These are phyloP conservation scores for Gambusia affinis DNA, from an alignment of 2,113 vertebrate genomes.

Conservation along the genomic window DNA sequence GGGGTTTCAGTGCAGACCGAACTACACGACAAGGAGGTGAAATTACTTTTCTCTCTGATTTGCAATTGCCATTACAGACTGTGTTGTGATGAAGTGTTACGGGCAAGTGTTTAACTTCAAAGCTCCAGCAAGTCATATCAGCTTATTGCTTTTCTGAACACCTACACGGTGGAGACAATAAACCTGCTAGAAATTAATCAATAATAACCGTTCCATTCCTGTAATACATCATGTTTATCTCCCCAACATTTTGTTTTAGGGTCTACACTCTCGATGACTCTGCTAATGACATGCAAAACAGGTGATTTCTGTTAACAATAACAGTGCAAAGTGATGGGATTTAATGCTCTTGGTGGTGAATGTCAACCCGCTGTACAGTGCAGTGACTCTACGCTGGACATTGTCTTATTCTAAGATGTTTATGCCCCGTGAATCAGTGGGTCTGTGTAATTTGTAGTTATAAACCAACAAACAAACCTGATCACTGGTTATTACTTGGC, in stretches of 20 bases:
- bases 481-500: slow-evolving; percentile 35
- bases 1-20: neutral
- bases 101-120: neutral
- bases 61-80: neutral
- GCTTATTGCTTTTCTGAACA: neutral
- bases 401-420: neutral
- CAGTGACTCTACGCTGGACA: slow-evolving; percentile 1
- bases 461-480: slow-evolving; percentile 7
- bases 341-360: neutral
- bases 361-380: neutral
- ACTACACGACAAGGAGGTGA: neutral
- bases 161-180: neutral
- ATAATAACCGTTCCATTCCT: neutral
- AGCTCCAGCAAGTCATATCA: neutral
- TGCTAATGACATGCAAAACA: neutral
- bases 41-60: neutral
- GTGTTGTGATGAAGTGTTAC: neutral
- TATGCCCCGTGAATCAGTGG: slow-evolving; percentile 2
- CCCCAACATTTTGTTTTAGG: neutral
- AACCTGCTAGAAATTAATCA: neutral
- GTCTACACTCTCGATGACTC: neutral
- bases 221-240: neutral
- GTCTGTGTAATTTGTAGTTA: slow-evolving; percentile 24
- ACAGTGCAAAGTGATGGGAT: neutral
- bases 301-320: neutral